Evolutionary conservation across 2,888 invertebrate species (phyloP).

Genomic region (Tenthredo amoena): DNA sequence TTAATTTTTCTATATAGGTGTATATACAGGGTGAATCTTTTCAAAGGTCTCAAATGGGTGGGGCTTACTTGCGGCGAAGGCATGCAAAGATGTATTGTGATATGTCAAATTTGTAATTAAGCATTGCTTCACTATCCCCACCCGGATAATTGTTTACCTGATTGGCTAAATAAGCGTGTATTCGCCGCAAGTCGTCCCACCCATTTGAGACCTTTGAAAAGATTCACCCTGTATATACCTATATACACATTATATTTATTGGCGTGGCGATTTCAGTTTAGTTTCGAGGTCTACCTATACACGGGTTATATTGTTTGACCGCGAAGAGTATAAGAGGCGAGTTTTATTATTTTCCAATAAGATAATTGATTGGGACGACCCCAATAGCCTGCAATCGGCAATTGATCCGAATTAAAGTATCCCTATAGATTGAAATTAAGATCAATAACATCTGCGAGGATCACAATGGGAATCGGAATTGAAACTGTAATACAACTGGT

Average conservation of each 20-base stretch:
- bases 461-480: constrained; percentile 56
- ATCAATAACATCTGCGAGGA: constrained; percentile 60
- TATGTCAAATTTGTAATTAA: too few relatives aligned
- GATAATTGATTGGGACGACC: constrained; percentile 26
- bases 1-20: neutral
- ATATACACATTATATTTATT: neutral
- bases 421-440: constrained; percentile 67
- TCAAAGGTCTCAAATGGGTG: too few relatives aligned
- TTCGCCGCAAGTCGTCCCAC: too few relatives aligned
- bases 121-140: too few relatives aligned
- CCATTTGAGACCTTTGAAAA: too few relatives aligned
- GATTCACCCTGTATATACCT: too few relatives aligned
- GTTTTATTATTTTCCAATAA: constrained; percentile 42
- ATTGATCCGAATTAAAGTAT: constrained; percentile 66
- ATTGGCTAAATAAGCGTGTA: too few relatives aligned
- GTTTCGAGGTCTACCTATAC: neutral
- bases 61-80: too few relatives aligned
- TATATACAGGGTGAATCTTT: too few relatives aligned
- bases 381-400: constrained; percentile 55
- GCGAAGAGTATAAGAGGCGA: neutral
- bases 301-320: neutral
- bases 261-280: neutral
- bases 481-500: constrained; percentile 63
- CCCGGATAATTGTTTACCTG: too few relatives aligned
- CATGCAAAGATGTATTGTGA: too few relatives aligned